Base-by-base conservation (phyloP, 1,140 invertebrate genomes). In the Drosophila orena region DNA sequence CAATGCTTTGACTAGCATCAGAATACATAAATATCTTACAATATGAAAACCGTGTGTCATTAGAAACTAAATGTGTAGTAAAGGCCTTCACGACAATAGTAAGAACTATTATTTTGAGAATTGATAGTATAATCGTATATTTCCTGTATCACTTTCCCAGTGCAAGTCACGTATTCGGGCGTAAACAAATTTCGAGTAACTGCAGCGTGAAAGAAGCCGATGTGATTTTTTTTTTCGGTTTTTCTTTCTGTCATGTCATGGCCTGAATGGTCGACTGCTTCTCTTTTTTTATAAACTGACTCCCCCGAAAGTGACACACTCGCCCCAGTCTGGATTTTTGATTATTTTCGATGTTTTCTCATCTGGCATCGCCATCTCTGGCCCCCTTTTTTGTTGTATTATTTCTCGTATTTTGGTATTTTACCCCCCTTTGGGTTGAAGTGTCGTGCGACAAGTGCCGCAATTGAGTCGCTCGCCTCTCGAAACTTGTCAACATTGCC, bases 371-470 rank as follows among this genome's bases (percentile, higher is more conserved):
- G 8, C 49, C 49, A 20, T 53, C 40, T 55, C 61, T 6, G 15
- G 4, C 10, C 27, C 34, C n/a, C 38, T 56, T 38, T 24, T 11
- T 22, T 1, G n/a, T n/a, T n/a, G n/a, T 35, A 4, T 30, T 50
- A 15, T 22, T 57, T 56, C 22, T 57, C 44, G 42, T 60, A 60
- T 40, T 42, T 27, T 60, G n/a, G 15, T 35, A 52, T 69, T 53
- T 50, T 54, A 20, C 44, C 47, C 38, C 49, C 42, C 14, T 77
- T 50, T 44, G 38, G 64, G 37, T 27, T 79, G 71, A 77, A 85
- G 81, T 85, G 84, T 88, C 84, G 68, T 76, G 84, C 84, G 84
- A 88, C 84, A 88, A 89, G 84, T 89, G 84, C 84, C 77, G 80
- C 84, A 89, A 89, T 89, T 89, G 84, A 88, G 79, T 89, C 62